Base-by-base conservation (phyloP, 2,113 vertebrate genomes). In the Anhinga anhinga region DNA sequence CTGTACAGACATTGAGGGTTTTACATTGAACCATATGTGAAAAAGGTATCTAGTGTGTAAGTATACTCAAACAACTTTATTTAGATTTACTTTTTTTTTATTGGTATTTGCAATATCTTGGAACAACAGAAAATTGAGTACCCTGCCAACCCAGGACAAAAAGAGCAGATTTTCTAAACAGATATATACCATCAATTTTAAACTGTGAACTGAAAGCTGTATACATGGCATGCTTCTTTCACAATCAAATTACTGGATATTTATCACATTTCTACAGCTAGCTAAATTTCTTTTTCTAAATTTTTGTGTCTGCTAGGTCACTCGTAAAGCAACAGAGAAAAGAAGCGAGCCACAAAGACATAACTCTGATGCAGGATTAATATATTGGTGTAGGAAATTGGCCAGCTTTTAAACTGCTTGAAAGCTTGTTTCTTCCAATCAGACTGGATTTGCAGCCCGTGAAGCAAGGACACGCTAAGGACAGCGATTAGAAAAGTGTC, bases 401-500 rank as follows among this genome's bases (percentile, higher is more conserved):
- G 87, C 47, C 88, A 66, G 74, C 29, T 88, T 84, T 66, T 29
- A 62, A 86, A 87, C 42, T 22, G 53, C 65, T 72, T 25, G 62
- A 62, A 80, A 87, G 55, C 82, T 70, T 36, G 23, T 62, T 85
- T 49, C 93, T 90, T 63, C 82, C 91, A 58, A 77, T 80, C 71
- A 70, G 76, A 11, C n/a, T 34, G 42, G 87, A 66, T 10, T 77
- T 65, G 65, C 77, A 96, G 80, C 40, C 83, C 5, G 0, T 18
- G 74, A 87, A 90, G 53, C 91, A 95, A 91, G 96, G 89, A 92
- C 11, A 0, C 45, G 2, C 8, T 42, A 38, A 93, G 94, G 87
- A 82, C 93, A 86, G 66, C 1, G n/a, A 88, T 88, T 38, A 91
- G 86, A 65, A 91, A 88, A 96, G 85, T 77, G 4, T 94, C 96